Evolutionary conservation across 2,113 vertebrate genomes (phyloP).

Genomic region (Edolisoma coerulescens): DNA sequence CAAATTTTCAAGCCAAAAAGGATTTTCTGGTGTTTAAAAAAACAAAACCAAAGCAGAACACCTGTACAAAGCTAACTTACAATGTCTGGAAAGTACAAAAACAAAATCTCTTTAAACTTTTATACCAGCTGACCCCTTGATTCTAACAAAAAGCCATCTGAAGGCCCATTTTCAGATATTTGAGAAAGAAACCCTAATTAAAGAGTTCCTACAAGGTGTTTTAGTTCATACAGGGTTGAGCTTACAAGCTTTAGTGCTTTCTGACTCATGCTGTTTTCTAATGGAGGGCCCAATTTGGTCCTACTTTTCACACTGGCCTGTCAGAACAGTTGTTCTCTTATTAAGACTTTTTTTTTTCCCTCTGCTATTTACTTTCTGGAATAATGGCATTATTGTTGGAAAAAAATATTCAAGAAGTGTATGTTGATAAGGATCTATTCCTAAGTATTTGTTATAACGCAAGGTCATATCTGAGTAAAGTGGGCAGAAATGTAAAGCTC

Average conservation of each 20-base stretch:
- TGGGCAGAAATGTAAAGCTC: not conserved
- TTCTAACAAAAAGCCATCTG: not conserved
- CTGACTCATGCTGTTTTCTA: not conserved
- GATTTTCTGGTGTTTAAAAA: not conserved
- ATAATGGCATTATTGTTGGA: not conserved
- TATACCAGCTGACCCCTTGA: not conserved
- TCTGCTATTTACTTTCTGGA: not conserved
- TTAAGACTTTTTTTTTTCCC: no score
- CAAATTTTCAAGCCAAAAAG: not conserved
- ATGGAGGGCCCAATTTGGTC: not conserved
- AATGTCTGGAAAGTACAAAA: not conserved
- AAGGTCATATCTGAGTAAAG: not conserved
- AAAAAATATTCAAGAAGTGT: not conserved
- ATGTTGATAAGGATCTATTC: not conserved
- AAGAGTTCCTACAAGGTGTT: not conserved
- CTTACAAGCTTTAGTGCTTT: not conserved
- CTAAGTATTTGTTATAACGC: not conserved
- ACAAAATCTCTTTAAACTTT: not conserved
- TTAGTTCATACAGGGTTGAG: not conserved
- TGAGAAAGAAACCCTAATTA: not conserved
- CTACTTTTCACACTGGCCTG: not conserved
- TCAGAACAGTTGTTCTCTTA: not conserved
- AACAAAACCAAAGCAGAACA: not conserved
- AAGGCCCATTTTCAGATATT: not conserved
- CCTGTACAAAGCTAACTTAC: accelerated